These are phyloP conservation scores for Sebastes hubbsi DNA, from an alignment of 2,797 vertebrate species.

Conservation along the genomic window DNA sequence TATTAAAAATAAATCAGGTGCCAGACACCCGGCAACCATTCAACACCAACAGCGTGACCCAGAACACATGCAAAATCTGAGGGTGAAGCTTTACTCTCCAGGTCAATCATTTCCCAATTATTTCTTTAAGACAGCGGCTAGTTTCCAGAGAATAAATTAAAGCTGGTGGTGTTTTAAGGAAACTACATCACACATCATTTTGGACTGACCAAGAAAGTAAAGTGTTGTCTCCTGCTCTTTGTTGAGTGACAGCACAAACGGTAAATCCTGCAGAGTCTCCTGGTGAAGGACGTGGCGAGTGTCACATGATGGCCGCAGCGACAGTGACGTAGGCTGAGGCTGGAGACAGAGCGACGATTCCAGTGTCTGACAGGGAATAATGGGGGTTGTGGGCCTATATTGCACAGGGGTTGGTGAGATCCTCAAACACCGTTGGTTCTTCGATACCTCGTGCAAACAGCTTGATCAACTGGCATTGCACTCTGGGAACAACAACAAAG, in stretches of 20 bases:
- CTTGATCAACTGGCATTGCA: conserved; percentile 92
- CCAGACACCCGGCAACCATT: conserved; percentile 31
- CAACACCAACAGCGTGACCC: background rate
- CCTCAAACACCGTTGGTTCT: conserved; percentile 78
- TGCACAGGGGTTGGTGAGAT: conserved; percentile 68
- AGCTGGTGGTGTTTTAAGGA: background rate
- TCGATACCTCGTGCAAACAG: conserved; percentile 97
- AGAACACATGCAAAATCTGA: background rate
- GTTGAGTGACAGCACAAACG: background rate
- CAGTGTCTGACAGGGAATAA: conserved; percentile 32
- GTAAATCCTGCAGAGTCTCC: background rate
- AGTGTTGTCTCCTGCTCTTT: background rate
- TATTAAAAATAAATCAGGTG: background rate
- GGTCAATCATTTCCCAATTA: background rate
- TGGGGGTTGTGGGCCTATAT: conserved; percentile 48
- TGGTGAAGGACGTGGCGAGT: background rate
- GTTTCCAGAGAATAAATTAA: background rate
- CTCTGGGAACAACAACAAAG: conserved; percentile 76
- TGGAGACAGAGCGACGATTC: conserved; percentile 6
- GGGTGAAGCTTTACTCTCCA: background rate
- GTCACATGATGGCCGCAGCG: background rate
- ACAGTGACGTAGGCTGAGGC: background rate
- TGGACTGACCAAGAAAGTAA: background rate
- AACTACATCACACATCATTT: background rate
- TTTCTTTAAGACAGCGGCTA: background rate